Evolutionary conservation across 64 coral and sea anemone species (phyloP), one percentile per base, ranked within the genome.

Genomic region (Platygyra sinensis): DNA sequence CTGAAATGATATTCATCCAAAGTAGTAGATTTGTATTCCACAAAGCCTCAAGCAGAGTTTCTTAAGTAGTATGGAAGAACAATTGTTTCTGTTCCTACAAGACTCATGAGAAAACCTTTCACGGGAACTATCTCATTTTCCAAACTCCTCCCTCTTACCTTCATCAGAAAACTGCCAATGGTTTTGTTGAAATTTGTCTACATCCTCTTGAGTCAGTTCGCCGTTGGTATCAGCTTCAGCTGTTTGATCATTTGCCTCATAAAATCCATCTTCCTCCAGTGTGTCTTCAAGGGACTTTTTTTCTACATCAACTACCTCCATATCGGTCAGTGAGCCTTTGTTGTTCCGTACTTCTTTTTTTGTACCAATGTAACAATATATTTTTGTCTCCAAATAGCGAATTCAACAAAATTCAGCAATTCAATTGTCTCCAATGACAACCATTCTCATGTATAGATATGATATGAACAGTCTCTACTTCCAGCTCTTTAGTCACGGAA

Each of bases 81-180:
- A 57, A 10, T 57, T 57, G 15, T 15, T 14, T 57, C 15, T 57
- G 10, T 57, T 57, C 15, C 54, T 12, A 57, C 54, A 1, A 57
- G 54, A 12, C 10, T 57, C 54, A 57, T 57, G 10, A 67, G 19
- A 25, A 67, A 67, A 24, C 16, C 19, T 22, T n/a, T 22, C 63
- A 25, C 22, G 15, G 54, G 10, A 12, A 24, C 19, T 67, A 2
- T 69, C 4, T 69, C 4, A 25, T 25, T 69, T 69, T 69, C 25
- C 20, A 69, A 22, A 69, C 65, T 69, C 11, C 24, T 25, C 19
- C 2, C 32, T 49, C 36, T 46, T 71, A 85, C 81, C 81, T 85
- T 85, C 81, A 71, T 85, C 81, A 67, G 81, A 85, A 69, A 85
- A 85, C 28, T 85, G 81, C 81, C 81, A 85, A 25, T 85, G 62